These are phyloP conservation scores for Pterocles gutturalis DNA, from an alignment of 2,113 vertebrate species.

Conservation along the genomic window DNA sequence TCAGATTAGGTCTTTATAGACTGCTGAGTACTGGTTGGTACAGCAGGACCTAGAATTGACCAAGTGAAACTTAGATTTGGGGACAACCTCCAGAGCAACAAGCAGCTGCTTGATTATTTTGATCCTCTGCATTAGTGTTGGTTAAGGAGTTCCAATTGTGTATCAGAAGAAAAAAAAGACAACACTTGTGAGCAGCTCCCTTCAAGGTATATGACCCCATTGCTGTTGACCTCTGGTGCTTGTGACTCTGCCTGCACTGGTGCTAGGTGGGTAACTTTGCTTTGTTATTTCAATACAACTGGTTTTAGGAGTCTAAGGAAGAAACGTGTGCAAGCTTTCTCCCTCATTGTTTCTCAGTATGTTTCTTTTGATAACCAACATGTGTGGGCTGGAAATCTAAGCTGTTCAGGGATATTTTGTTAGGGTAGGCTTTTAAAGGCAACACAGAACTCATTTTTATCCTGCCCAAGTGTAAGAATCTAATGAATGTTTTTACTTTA, in stretches of 20 bases:
- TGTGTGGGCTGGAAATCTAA: conserved; percentile 62
- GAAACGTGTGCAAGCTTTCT: not conserved
- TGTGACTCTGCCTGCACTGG: not conserved
- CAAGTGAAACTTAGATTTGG: not conserved
- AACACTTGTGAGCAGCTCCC: not conserved
- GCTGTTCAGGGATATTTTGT: conserved; percentile 26
- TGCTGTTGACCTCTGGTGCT: not conserved
- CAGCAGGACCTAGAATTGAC: not conserved
- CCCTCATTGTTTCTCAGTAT: not conserved
- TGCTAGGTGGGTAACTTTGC: not conserved
- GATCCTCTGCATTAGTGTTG: not conserved
- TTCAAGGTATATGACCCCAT: rapidly evolving
- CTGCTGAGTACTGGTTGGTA: not conserved
- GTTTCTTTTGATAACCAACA: conserved; percentile 36
- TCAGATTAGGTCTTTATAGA: not conserved
- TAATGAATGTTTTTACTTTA: conserved; percentile 27
- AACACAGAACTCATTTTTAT: not conserved
- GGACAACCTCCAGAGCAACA: not conserved
- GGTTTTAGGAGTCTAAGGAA: not conserved
- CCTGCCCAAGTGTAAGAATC: conserved; percentile 1
- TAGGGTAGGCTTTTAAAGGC: conserved; percentile 19
- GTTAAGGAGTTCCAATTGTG: not conserved
- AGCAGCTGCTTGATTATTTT: not conserved
- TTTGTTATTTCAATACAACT: not conserved
- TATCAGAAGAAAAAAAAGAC: not conserved